These are phyloP conservation scores for Propsilocerus akamusi DNA, from an alignment of 1,140 invertebrate species.

Conservation along the genomic window DNA sequence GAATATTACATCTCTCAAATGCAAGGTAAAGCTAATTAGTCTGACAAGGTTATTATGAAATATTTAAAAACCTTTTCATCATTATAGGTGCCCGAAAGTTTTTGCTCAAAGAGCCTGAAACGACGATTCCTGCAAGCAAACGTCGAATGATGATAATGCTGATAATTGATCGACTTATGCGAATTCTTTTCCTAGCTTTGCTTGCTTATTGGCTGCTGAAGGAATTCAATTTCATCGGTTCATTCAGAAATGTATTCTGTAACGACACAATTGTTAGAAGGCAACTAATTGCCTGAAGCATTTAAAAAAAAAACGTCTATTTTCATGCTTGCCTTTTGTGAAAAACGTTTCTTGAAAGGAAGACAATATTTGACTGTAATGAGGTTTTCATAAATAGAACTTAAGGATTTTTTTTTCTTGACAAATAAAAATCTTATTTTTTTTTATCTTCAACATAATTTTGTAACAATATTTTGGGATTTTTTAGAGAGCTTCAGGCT, in stretches of 20 bases:
- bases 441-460: no score
- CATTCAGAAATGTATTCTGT: neutral
- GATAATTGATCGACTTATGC: neutral
- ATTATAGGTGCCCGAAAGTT: slow-evolving; percentile 41
- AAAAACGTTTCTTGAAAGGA: no score
- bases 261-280: neutral
- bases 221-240: neutral
- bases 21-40: neutral
- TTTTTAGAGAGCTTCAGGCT: no score
- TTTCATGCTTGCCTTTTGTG: no score
- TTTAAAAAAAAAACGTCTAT: no score
- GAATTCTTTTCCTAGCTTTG: neutral
- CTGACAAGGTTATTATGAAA: neutral
- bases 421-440: no score
- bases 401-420: no score
- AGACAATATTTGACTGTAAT: no score
- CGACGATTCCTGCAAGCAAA: slow-evolving; percentile 58
- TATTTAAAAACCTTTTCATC: neutral
- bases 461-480: no score
- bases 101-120: slow-evolving; percentile 63
- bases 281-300: no score
- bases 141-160: slow-evolving; percentile 39
- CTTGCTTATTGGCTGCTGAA: neutral
- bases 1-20: neutral
- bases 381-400: no score